Evolutionary conservation across 1,140 invertebrate genomes (phyloP).

Genomic region (Chelonus insularis): DNA sequence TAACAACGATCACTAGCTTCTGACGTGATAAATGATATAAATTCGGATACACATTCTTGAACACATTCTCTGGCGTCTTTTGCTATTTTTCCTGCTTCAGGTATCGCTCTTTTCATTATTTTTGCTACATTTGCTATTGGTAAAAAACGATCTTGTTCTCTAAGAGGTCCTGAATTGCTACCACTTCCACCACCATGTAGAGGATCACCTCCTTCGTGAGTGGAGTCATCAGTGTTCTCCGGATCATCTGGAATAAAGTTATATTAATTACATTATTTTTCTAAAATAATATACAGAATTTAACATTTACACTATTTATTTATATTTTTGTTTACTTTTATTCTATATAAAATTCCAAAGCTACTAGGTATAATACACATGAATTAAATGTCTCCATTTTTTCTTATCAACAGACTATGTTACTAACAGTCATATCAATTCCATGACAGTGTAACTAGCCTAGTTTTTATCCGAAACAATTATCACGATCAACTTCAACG

Average conservation of each 20-base stretch:
- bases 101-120: constrained; percentile 98
- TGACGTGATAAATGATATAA: constrained; percentile 98
- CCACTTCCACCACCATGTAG: constrained; percentile 60
- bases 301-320: no score
- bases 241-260: constrained; percentile 57
- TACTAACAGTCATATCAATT: no score
- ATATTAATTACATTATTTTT: no score
- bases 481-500: no score
- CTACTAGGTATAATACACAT: no score
- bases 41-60: constrained; percentile 99
- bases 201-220: constrained; percentile 61
- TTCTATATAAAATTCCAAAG: no score
- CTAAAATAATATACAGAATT: no score
- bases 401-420: no score
- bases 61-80: constrained; percentile 99
- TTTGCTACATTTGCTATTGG: constrained; percentile 98
- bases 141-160: constrained; percentile 93
- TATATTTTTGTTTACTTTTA: no score
- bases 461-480: no score
- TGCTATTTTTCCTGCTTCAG: constrained; percentile 95
- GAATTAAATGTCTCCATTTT: no score
- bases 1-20: constrained; percentile 96
- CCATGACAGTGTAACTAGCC: no score
- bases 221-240: constrained; percentile 77
- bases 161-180: constrained; percentile 62